A percentile compares a stretch with the other conserved stretches of the same genome.
Conservation (phyloP, 2,113 vertebrate species). For the Vanacampus margaritifer region DNA sequence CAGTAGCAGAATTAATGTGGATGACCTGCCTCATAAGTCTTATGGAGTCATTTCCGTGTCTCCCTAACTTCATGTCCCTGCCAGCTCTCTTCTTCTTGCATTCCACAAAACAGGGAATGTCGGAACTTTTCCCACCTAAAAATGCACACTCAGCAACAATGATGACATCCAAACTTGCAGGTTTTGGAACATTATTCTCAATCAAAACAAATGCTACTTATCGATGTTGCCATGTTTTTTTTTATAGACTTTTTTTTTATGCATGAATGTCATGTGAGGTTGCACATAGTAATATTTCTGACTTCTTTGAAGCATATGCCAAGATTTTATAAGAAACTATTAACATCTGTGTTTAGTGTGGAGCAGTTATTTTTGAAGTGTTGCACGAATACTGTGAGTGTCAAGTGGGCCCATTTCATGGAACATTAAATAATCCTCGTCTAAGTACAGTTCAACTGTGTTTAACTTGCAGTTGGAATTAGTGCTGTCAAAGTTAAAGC, state of each 20-base stretch:
- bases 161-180: neutral
- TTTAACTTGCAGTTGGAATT: no score
- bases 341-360: neutral
- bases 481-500: no score
- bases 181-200: no score
- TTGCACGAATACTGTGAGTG: no score
- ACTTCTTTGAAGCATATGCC: neutral
- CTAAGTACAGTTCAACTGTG: no score
- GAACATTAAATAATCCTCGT: no score
- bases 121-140: neutral
- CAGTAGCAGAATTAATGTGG: neutral
- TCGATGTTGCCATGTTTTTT: no score
- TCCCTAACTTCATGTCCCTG: neutral
- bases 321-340: neutral
- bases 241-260: no score
- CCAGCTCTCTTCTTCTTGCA: neutral
- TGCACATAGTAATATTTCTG: neutral
- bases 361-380: neutral
- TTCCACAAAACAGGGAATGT: neutral
- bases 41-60: neutral
- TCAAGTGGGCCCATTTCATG: no score
- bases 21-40: neutral
- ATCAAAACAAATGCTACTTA: no score
- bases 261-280: no score
- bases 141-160: neutral